Conservation (phyloP, 2,888 invertebrate species). For the Folsomia manolachei region DNA sequence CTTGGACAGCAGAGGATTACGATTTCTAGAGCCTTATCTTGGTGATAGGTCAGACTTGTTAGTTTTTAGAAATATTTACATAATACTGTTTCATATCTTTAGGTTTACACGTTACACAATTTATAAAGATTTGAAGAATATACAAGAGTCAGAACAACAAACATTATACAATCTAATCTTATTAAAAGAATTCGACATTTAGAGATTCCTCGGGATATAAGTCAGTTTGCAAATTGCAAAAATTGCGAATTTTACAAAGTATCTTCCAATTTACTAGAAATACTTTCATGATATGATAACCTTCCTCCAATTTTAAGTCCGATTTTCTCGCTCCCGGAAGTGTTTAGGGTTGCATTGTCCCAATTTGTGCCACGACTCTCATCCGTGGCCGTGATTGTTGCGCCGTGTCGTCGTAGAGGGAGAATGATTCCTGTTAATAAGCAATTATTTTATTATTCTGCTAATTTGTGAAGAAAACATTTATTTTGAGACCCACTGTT, state of each 20-base stretch:
- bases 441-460: neutral
- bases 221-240: no score
- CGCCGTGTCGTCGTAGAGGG: conserved; percentile 1
- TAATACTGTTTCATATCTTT: no score
- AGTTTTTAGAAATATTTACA: no score
- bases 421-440: neutral
- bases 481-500: neutral
- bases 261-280: conserved; percentile 12
- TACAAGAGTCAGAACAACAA: no score
- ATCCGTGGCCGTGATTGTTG: neutral
- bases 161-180: no score
- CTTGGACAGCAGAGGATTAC: neutral
- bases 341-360: conserved; percentile 5
- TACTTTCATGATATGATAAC: conserved; percentile 4
- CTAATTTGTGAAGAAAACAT: neutral
- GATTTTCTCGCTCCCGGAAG: neutral
- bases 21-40: neutral
- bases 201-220: no score
- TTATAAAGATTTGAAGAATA: no score
- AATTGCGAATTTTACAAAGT: conserved; percentile 1
- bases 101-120: no score
- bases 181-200: no score
- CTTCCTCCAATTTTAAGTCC: neutral
- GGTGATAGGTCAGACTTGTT: no score
- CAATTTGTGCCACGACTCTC: neutral